Evolutionary conservation across 1,140 invertebrate species (phyloP), one percentile per base, ranked within the genome.

Genomic region (Eumaeus atala): DNA sequence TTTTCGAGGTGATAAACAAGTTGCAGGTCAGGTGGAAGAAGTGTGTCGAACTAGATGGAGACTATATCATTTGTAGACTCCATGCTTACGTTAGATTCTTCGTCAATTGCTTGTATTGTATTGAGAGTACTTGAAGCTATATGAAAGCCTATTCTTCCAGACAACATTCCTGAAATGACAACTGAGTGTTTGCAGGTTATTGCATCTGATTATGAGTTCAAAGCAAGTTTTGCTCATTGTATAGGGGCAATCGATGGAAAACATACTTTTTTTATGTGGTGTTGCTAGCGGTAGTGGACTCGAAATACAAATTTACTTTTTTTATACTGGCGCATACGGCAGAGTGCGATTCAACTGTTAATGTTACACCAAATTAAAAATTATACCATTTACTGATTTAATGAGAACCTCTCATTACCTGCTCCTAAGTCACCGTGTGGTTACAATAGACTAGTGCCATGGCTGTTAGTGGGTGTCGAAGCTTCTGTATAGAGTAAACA

Each of bases 381-480:
- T 40, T 55, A 11, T 56, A 54, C 48, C 36, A 65, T 52, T 49
- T 54, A 54, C 56, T 57, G 58, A 58, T 52, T n/a, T 40, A 52
- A 36, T 52, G 56, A 62, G 51, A 33, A 54, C 47, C 34, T 62
- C 53, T 44, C 58, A 36, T 55, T 62, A 56, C 52, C 58, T 59
- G 54, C 49, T 56, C 38, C 57, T 38, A 33, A 60, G 59, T 58
- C 59, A 58, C 56, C 59, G 53, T 53, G 52, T 56, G 57, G 48
- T 52, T 38, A n/a, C n/a, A n/a, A n/a, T n/a, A n/a, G n/a, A n/a
- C n/a, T n/a, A n/a, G n/a, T n/a, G n/a, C 11, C 63, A 14, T 65
- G 77, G 59, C 61, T 82, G 28, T 52, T 89, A 60, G 72, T 89
- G 37, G 89, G 77, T 28, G 87, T 89, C 73, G 85, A 89, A 58